Evolutionary conservation across 2,113 vertebrate species (phyloP).

Genomic region (Bos indicus): DNA sequence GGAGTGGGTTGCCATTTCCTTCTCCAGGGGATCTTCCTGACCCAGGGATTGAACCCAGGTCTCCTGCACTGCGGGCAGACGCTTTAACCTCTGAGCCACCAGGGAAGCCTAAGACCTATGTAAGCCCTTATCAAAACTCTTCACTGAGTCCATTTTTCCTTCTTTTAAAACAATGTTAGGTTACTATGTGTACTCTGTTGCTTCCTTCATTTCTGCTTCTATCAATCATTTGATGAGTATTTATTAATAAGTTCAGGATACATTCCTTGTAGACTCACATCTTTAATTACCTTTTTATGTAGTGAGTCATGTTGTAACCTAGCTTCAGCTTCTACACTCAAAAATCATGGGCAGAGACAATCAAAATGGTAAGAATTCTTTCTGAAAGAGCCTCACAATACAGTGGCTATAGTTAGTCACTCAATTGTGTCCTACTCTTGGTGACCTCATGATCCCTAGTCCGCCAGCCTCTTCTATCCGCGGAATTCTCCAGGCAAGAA

Average conservation of each 20-base stretch:
- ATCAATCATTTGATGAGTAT: neutral
- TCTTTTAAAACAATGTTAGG: neutral
- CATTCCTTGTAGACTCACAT: neutral
- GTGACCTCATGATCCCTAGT: neutral
- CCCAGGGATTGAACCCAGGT: too few species aligned
- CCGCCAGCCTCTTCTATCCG: neutral
- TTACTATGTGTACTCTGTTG: neutral
- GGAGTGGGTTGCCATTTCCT: too few species aligned
- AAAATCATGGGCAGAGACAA: neutral
- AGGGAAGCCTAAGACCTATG: neutral
- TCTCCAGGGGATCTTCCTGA: too few species aligned
- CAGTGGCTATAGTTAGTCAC: neutral
- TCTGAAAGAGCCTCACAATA: neutral
- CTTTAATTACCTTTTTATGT: neutral
- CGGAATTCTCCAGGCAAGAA: neutral
- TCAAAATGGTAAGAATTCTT: neutral
- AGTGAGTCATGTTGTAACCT: neutral
- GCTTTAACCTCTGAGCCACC: too few species aligned
- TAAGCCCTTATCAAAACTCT: neutral
- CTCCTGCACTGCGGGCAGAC: too few species aligned
- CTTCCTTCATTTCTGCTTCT: neutral
- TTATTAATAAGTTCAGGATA: neutral
- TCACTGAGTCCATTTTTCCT: neutral
- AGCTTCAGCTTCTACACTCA: neutral
- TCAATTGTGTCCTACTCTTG: neutral